Evolutionary conservation across 2,113 vertebrate species (phyloP), one percentile per base, ranked within the genome.

Genomic region (Ranitomeya variabilis): DNA sequence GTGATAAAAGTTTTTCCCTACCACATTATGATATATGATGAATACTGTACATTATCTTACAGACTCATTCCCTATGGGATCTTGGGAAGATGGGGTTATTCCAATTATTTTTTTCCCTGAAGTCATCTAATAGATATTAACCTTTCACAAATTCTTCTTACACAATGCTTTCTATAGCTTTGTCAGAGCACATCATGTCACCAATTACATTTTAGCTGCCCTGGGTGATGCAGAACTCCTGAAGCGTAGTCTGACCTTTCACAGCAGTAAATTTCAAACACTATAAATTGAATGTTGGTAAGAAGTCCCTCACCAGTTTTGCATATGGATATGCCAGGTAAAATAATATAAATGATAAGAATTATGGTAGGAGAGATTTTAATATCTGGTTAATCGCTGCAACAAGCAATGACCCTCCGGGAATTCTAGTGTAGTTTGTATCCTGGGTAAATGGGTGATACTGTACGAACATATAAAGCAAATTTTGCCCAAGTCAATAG

Each of bases 171-270:
- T 57, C 19, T 31, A 88, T 88, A 21, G 87, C 71, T 83, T 18
- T 67, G 57, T 57, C 18, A 64, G 73, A 88, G 55, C 80, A 67
- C 55, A 84, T 89, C 60, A 79, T 84, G 21, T 8, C n/a, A 79
- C 73, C 59, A 84, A 84, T 85, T 85, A 89, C 82, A 89, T 85
- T 89, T 67, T 85, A 79, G 64, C 73, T 79, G 51, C 80, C 82
- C 87, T 45, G 59, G 80, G 59, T 78, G 51, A 77, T 89, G 54
- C 57, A 84, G 67, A 78, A 85, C 73, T 79, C 52, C 55, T 85
- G 31, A 89, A 79, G 79, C 62, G 79, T 31, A 18, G 74, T 11
- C 52, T 85, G 87, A 89, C 81, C 87, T 89, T 89, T 89, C 73
- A 84, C n/a, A 85, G 81, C 60, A 37, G 74, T 89, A 84, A 69